Base-by-base conservation (phyloP, 2,113 vertebrate genomes). In the Phoxinus phoxinus region DNA sequence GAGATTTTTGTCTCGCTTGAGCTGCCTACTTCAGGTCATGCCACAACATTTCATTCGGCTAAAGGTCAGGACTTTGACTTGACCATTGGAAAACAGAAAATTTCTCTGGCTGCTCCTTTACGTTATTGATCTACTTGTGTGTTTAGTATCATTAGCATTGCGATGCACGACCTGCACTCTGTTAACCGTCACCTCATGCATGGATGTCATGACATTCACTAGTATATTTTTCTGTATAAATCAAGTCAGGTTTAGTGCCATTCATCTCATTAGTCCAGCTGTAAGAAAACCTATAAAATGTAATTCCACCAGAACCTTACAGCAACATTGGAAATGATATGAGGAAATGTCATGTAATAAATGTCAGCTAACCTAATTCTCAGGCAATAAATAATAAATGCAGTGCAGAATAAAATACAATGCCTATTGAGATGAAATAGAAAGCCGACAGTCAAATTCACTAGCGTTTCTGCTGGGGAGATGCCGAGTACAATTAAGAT, bases 41-140 rank as follows among this genome's bases (percentile, higher is more conserved):
- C 79, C 79, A 83, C 21, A 83, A 72, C 81, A 83, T 71, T 56
- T 83, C 30, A 72, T 83, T 17, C 1, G 3, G 12, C 19, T 35
- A 73, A 83, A 72, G 81, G 81, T 83, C 81, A 72, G 27, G 63
- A 58, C 81, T 56, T 83, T 83, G 21, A 83, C 67, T 71, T 83
- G 79, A 48, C 59, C 46, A 53, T 79, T 61, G 76, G 44, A 82
- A 71, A 82, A 35, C 63, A 44, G 23, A 21, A 51, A 2, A 41
- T 25, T n/a, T 25, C 6, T 25, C 76, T 58, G 12, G 21, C n/a
- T 56, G 25, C 19, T 11, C 6, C 23, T 6, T 1, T 83, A 48
- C 3, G 8, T 4, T 72, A 56, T 72, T 25, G 48, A 56, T 56
- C 37, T 37, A 6, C 12, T n/a, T 56, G 48, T 35, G 37, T 25